A percentile compares a stretch with the other conserved stretches of the same genome.
phyloP scores from a whole-genome alignment of 2,797 vertebrate genomes.

The Botia kubotai region DNA sequence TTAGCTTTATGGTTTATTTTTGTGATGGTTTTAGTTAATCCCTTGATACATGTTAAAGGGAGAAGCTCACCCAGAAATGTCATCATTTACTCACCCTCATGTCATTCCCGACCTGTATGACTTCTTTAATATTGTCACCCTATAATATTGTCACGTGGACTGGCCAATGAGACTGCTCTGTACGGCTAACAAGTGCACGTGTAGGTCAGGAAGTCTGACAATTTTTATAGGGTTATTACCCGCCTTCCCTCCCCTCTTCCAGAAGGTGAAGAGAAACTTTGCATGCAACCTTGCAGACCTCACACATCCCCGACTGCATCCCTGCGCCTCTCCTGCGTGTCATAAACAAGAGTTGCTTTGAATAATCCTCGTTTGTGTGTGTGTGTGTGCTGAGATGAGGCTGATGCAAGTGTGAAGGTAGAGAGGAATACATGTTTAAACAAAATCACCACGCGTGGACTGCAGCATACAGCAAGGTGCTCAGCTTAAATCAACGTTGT shows the following conservation, averaged over 20 bases:
- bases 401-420: conserved; percentile 9
- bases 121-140: not conserved
- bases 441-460: conserved; percentile 64
- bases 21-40: not conserved
- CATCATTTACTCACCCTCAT: too few relatives aligned
- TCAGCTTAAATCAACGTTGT: conserved; percentile 61
- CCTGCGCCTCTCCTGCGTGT: conserved; percentile 47
- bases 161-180: conserved; percentile 33
- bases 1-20: not conserved
- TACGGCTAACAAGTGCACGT: conserved; percentile 59
- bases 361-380: conserved; percentile 70
- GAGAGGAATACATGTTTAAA: conserved; percentile 64
- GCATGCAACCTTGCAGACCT: conserved; percentile 68
- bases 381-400: conserved; percentile 50
- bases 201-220: conserved; percentile 54
- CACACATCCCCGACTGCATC: conserved; percentile 47
- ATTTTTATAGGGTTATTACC: conserved; percentile 67
- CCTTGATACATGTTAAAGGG: not conserved
- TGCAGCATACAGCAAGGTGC: not conserved
- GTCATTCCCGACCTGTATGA: too few relatives aligned
- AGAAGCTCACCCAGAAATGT: too few relatives aligned
- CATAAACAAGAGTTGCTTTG: conserved; percentile 61
- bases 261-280: conserved; percentile 66
- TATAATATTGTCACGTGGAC: conserved; percentile 18
- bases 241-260: conserved; percentile 49